phyloP scores from a whole-genome alignment of 1,140 invertebrate species.

The Asbolus verrucosus region DNA sequence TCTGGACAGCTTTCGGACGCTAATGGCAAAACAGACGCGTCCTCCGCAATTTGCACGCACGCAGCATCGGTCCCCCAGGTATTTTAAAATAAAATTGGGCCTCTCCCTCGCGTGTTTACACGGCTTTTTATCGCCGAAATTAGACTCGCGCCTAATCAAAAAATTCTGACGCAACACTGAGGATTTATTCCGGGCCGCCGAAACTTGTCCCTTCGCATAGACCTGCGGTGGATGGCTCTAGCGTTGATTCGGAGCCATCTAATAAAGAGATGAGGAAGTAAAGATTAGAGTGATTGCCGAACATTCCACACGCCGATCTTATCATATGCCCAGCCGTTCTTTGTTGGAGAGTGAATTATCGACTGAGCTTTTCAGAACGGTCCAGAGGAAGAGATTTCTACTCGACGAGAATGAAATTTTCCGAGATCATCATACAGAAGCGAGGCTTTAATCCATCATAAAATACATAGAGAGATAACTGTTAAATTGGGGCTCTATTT shows the following conservation, averaged over 20 bases:
- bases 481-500: constrained; percentile 37
- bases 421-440: constrained; percentile 35
- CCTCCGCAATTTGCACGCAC: background rate
- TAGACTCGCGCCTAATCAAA: too few species aligned
- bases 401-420: constrained; percentile 41
- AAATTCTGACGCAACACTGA: too few species aligned
- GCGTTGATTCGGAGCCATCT: constrained; percentile 49
- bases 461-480: constrained; percentile 43
- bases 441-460: constrained; percentile 41
- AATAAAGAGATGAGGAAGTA: constrained; percentile 52
- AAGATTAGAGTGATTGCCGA: constrained; percentile 52
- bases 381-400: constrained; percentile 38
- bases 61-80: background rate
- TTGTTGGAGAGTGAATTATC: constrained; percentile 53
- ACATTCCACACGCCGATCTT: constrained; percentile 52
- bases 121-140: too few species aligned
- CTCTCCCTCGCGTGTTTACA: too few species aligned
- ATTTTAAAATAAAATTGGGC: constrained; percentile 43
- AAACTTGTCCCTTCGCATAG: too few species aligned
- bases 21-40: background rate
- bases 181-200: too few species aligned
- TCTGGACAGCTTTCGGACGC: background rate
- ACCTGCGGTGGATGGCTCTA: constrained; percentile 2
- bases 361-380: constrained; percentile 48
- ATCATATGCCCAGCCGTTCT: constrained; percentile 45